Base-by-base conservation (phyloP, 92 coral and sea anemone genomes). In the Chrysogorgia sp. region DNA sequence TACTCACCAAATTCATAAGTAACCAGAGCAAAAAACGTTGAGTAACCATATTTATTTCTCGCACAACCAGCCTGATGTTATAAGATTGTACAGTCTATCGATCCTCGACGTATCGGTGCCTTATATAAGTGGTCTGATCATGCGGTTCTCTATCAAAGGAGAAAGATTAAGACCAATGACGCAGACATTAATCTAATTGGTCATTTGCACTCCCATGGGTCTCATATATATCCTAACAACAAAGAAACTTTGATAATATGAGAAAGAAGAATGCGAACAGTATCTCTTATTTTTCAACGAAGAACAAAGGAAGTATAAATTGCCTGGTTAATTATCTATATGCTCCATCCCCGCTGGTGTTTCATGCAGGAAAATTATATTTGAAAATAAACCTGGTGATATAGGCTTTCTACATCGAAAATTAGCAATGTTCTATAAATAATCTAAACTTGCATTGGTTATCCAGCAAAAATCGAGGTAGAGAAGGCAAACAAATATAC, bases 1-100 rank as follows among this genome's bases (percentile, higher is more conserved):
- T 72, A 29, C 79, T 72, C 59, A 72, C 79, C 79, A 72, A 55
- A 72, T 72, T 72, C 53, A 72, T 59, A 72, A 72, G 79, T 72
- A 72, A 72, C 79, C 79, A 72, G n/a, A 72, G 65, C 79, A 64
- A 72, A 19, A 72, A 22, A 53, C 65, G 65, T 40, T 53, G 55
- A 31, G 50, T 53, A 65, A 65, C 79, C 79, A 72, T 72, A 34
- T 55, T 64, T 57, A 53, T 72, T 30, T n/a, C n/a, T n/a, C n/a
- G n/a, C n/a, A n/a, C n/a, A n/a, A n/a, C n/a, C n/a, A n/a, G n/a
- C n/a, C n/a, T n/a, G n/a, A n/a, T n/a, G n/a, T n/a, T n/a, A n/a
- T n/a, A n/a, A n/a, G n/a, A 64, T 50, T 64, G 34, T 64, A 7
- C 22, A 7, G 5, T 7, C 26, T n/a, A 35, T 29, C 48, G 23